Base-by-base conservation (phyloP, 1,140 invertebrate species). In the Drosophila jambulina region DNA sequence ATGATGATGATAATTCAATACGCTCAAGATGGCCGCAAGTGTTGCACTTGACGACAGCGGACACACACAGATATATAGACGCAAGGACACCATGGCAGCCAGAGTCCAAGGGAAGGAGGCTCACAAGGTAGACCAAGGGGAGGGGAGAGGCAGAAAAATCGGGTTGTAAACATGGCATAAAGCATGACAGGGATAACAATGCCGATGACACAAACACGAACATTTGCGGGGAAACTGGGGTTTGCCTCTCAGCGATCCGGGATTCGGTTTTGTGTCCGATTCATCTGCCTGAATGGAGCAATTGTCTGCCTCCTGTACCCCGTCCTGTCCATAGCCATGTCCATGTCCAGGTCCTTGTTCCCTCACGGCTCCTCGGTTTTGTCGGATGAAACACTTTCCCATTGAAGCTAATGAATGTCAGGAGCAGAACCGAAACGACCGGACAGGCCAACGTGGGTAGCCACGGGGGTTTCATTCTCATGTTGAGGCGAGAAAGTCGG, bases 131-230 rank as follows among this genome's bases (percentile, higher is more conserved):
- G 53, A 12, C 32, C 10, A 19, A 17, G 3, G 32, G 15, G 45
- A 10, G 6, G 19, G 4, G 2, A 36, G 38, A 12, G 51, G 51
- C 25, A 67, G 46, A 57, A 80, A 79, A 80, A 79, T 80, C 76
- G 76, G 77, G 69, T 75, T 80, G 78, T 80, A 80, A 80, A 80
- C 78, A 80, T 80, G 69, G 78, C 78, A 79, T 74, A 79, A 79
- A 80, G 77, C 78, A 80, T 80, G 78, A 80, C 78, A 79, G 54
- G 78, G 78, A 80, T 80, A 80, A 80, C 78, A 80, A 80, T 79
- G 78, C 69, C 62, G 76, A 67, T 79, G 78, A 80, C 78, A 80
- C 72, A 79, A 68, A 79, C 69, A 79, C 62, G 78, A 45, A 80
- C 77, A 68, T 69, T 61, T 62, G 38, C 23, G 34, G 27, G 64